Percentiles rank a stretch among this genome's conserved stretches.
These are phyloP conservation scores for Campoletis sonorensis DNA, from an alignment of 1,140 invertebrate species.

Conservation along the genomic window DNA sequence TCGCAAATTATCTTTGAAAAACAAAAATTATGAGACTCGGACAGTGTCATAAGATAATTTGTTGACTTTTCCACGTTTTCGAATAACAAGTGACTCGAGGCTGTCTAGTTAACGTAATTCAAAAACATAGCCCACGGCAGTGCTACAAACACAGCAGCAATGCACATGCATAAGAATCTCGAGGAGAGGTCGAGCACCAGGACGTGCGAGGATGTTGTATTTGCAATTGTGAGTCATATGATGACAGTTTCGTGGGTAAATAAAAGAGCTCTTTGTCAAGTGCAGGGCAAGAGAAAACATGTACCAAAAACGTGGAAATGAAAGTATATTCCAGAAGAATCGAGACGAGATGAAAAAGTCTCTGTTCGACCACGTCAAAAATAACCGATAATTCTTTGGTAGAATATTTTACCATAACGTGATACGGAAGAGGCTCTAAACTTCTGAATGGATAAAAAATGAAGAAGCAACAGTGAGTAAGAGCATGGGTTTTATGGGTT, in stretches of 20 bases:
- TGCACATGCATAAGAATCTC: not conserved
- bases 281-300: not conserved
- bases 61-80: not conserved
- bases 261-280: not conserved
- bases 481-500: not conserved
- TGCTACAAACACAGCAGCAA: not conserved
- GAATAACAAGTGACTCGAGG: not conserved
- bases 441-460: no score
- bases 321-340: not conserved
- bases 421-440: no score
- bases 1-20: no score
- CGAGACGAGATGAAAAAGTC: not conserved
- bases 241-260: not conserved
- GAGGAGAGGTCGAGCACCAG: not conserved
- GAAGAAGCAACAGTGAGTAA: no score
- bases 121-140: not conserved
- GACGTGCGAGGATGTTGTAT: not conserved
- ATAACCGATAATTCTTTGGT: no score
- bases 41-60: no score
- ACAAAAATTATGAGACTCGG: no score
- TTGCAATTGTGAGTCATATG: not conserved
- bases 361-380: not conserved
- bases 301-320: not conserved
- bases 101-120: not conserved
- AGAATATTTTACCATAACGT: no score